These are phyloP conservation scores for Turritopsis dohrnii DNA, from an alignment of 30 jellyfish, hydroid and myxozoan genomes.

Conservation along the genomic window DNA sequence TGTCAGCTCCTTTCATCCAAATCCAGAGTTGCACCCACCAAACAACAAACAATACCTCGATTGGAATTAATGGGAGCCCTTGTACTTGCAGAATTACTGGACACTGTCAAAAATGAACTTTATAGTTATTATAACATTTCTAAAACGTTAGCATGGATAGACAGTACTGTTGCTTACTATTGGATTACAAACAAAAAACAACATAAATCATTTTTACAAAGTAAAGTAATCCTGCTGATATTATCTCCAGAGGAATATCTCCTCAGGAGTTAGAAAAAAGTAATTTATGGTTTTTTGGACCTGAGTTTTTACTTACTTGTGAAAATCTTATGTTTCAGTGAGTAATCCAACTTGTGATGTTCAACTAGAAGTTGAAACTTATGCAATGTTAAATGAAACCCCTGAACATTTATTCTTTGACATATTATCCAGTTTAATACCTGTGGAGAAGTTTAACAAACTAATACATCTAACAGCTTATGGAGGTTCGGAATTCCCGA, in stretches of 20 bases:
- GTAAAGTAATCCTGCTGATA: not conserved
- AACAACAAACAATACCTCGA: not conserved
- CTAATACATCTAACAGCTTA: not conserved
- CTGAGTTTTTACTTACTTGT: not conserved
- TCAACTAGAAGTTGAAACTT: not conserved
- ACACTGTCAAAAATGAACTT: not conserved
- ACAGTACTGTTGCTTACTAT: no score
- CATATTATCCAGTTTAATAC: not conserved
- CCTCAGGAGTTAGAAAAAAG: not conserved
- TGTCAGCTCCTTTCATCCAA: not conserved
- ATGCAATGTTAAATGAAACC: slow-evolving; percentile 1
- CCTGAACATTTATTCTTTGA: not conserved
- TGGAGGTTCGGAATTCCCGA: no score
- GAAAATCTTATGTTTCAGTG: not conserved
- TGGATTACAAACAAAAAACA: no score
- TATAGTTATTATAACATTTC: not conserved
- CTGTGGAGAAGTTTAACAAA: not conserved
- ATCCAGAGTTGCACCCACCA: slow-evolving; percentile 12
- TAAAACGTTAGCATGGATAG: no score
- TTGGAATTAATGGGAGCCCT: slow-evolving; percentile 1
- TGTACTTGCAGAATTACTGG: not conserved
- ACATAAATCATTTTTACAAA: no score
- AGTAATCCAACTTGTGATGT: no score
- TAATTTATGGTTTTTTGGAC: slow-evolving; percentile 1
- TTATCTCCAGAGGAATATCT: not conserved